Evolutionary conservation across 2,888 invertebrate genomes (phyloP), one percentile per base, ranked within the genome.

Genomic region (Seira musarum): DNA sequence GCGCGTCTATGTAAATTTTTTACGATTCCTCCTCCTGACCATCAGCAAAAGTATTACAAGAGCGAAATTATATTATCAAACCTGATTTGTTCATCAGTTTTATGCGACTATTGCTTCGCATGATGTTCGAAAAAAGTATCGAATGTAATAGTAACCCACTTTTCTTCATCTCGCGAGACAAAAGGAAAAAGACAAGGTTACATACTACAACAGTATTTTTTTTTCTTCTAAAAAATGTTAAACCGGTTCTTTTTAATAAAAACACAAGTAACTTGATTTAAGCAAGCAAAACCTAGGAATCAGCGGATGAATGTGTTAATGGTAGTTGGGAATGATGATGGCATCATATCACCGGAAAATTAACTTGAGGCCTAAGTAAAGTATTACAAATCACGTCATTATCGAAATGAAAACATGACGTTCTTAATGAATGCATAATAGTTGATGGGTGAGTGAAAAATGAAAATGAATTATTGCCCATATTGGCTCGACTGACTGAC

Each of bases 61-160:
- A 77, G 66, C 40, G 46, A 60, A 64, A 69, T 53, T 40, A 65
- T 40, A 64, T 70, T 77, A 65, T 57, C 57, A 77, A 77, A 77
- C 77, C 70, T 71, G 77, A 60, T 73, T 75, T 66, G 61, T 30
- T 68, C 68, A 46, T 40, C 40, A 35, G 22, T 30, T 8, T 60
- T 64, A 64, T 21, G 19, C 22, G 60, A n/a, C 22, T 35, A 5
- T 35, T 8, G 24, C 3, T 40, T 69, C 67, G 24, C 8, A 13
- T 71, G 40, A 0, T 40, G 13, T 22, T 8, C 57, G 57, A 53
- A 49, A 2, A 57, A 22, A 17, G 24, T 25, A 21, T 24, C 46
- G 66, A 15, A 49, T 78, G 78, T 72, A 78, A 78, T 78, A 78
- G 78, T 78, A 78, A 78, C 78, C 78, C 78, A 78, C 78, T 78